These are phyloP conservation scores for Gerris buenoi DNA, from an alignment of 1,140 invertebrate genomes.

Conservation along the genomic window DNA sequence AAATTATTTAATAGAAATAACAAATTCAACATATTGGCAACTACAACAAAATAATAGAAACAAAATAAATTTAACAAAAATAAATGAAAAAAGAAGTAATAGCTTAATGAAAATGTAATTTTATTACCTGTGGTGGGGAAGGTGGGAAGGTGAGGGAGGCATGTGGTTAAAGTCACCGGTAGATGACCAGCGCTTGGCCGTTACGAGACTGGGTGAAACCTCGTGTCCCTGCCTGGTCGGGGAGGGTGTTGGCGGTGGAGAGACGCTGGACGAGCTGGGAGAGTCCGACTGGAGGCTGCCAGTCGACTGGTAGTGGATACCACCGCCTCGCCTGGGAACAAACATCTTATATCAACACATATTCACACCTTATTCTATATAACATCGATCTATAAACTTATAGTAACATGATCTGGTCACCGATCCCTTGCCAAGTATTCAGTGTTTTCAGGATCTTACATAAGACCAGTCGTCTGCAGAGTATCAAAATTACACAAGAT, in stretches of 20 bases:
- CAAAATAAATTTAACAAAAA: constrained; percentile 17
- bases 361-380: too few species aligned
- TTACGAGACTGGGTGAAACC: constrained; percentile 22
- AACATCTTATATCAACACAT: too few species aligned
- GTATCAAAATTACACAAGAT: too few species aligned
- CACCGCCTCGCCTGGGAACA: constrained; percentile 38
- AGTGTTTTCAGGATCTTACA: too few species aligned
- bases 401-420: too few species aligned
- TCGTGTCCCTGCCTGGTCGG: constrained; percentile 47
- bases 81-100: constrained; percentile 1
- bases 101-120: not conserved
- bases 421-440: too few species aligned
- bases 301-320: constrained; percentile 68
- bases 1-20: constrained; percentile 7
- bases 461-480: too few species aligned
- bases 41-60: constrained; percentile 21
- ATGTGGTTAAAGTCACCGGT: constrained; percentile 54
- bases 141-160: constrained; percentile 29
- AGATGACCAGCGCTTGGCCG: constrained; percentile 66
- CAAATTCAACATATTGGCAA: too few species aligned
- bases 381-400: too few species aligned
- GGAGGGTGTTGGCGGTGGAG: constrained; percentile 59
- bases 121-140: constrained; percentile 7
- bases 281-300: constrained; percentile 71
- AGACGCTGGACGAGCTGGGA: constrained; percentile 64